phyloP scores from a whole-genome alignment of 2,797 vertebrate genomes.

The Setipinna tenuifilis region DNA sequence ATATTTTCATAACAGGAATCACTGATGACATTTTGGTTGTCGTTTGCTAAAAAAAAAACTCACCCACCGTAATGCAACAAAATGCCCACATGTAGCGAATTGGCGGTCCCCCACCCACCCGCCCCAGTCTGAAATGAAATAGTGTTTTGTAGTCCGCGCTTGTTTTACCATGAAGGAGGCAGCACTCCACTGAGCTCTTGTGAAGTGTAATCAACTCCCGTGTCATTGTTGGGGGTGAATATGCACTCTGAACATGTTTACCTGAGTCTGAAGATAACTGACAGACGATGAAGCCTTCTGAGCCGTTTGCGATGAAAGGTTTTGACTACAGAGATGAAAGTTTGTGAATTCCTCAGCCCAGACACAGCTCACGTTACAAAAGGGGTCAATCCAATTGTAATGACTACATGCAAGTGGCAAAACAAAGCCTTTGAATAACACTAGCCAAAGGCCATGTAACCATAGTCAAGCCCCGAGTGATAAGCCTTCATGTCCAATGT shows the following conservation, averaged over 20 bases:
- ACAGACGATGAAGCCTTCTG: constrained; percentile 65
- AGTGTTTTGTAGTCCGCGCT: not conserved
- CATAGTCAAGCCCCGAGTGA: constrained; percentile 51
- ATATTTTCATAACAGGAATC: not conserved
- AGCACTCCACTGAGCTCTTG: not conserved
- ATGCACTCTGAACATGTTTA: constrained; percentile 59
- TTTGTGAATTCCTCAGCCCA: constrained; percentile 78
- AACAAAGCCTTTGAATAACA: constrained; percentile 63
- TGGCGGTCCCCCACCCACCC: not conserved
- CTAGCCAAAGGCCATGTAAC: constrained; percentile 51
- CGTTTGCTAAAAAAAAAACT: not conserved
- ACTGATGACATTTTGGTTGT: not conserved
- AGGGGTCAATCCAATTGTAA: constrained; percentile 80
- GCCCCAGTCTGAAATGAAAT: not conserved
- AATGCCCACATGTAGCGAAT: not conserved
- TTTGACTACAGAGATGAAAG: constrained; percentile 79
- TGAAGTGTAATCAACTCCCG: constrained; percentile 19
- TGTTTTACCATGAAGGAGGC: not conserved
- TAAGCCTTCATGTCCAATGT: not conserved
- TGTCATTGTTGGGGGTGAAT: constrained; percentile 32
- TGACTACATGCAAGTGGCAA: constrained; percentile 66
- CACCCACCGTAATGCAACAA: not conserved
- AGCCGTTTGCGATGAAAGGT: constrained; percentile 74
- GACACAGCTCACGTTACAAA: constrained; percentile 77
- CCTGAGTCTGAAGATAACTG: constrained; percentile 66